Evolutionary conservation across 1,140 invertebrate genomes (phyloP), one percentile per base, ranked within the genome.

Genomic region (Procambarus clarkii): DNA sequence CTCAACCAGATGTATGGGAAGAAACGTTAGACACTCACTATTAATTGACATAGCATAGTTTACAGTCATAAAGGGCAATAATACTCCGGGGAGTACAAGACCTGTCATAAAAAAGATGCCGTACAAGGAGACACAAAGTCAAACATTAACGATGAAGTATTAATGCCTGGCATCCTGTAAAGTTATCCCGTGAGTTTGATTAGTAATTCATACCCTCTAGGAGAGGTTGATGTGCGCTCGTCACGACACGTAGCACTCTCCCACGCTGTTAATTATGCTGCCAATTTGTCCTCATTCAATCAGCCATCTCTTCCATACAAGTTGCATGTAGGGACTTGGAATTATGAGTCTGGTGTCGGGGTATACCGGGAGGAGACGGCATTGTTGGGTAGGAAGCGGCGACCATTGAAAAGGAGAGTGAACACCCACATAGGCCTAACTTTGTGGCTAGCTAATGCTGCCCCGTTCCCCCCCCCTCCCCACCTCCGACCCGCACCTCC

Each of bases 1-100:
- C 86, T 81, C 44, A 71, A 78, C 88, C 81, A 90, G 88, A 90
- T 90, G 88, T 90, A 90, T 45, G 84, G 24, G n/a, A 83, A 84
- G 82, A 90, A 78, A 90, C 45, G 71, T 58, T n/a, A 34, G 24
- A 13, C 15, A 58, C 46, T 64, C 15, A 13, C n/a, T 45, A 71
- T 24, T 45, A 77, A n/a, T 60, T 54, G 21, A 64, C 8, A 54
- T 34, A 50, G 11, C 5, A 15, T n/a, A 18, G 54, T 78, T 24
- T 45, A 34, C 34, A 34, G 34, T 34, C 34, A 34, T 34, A 34
- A 0, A 34, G 34, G 34, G 34, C 34, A 34, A 34, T 34, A 34
- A 34, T 34, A 34, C 34, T 34, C 34, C 34, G 34, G 34, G 34
- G 34, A 34, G 34, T 34, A 1, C 34, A 34, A 34, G 34, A 0